These are phyloP conservation scores for Acromyrmex heyeri DNA, from an alignment of 1,140 invertebrate genomes.

Conservation along the genomic window DNA sequence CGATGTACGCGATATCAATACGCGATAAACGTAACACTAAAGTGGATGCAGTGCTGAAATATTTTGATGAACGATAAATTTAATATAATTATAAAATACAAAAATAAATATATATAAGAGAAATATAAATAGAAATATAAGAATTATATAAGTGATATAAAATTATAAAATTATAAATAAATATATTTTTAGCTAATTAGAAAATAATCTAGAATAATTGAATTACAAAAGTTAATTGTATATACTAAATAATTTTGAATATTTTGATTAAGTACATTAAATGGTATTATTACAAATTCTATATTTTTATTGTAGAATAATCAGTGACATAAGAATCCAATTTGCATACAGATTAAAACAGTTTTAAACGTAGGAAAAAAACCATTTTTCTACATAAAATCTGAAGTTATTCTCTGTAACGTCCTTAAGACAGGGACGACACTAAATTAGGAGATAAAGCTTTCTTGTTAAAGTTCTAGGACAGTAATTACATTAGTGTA, in stretches of 20 bases:
- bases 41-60: not conserved
- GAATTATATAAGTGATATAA: not conserved
- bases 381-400: conserved; percentile 23
- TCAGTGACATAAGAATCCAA: conserved; percentile 40
- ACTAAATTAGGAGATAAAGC: conserved; percentile 37
- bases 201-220: conserved; percentile 4
- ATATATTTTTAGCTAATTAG: not conserved
- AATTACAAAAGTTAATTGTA: not conserved
- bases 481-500: conserved; percentile 12
- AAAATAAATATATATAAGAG: not conserved
- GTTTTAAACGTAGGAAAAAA: conserved; percentile 13
- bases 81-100: not conserved
- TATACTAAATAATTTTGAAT: not conserved
- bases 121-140: not conserved
- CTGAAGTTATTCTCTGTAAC: conserved; percentile 11
- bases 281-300: not conserved
- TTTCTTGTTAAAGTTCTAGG: conserved; percentile 34
- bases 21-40: not conserved
- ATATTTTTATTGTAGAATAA: conserved; percentile 41
- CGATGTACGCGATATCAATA: not conserved
- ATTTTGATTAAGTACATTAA: not conserved
- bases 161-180: not conserved
- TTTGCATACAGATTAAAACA: conserved; percentile 41
- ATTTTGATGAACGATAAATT: not conserved
- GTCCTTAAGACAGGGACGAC: conserved; percentile 8